Percentiles rank a stretch among this genome's conserved stretches.
Conservation (phyloP, 2,797 vertebrate species). For the Oophaga sylvatica region DNA sequence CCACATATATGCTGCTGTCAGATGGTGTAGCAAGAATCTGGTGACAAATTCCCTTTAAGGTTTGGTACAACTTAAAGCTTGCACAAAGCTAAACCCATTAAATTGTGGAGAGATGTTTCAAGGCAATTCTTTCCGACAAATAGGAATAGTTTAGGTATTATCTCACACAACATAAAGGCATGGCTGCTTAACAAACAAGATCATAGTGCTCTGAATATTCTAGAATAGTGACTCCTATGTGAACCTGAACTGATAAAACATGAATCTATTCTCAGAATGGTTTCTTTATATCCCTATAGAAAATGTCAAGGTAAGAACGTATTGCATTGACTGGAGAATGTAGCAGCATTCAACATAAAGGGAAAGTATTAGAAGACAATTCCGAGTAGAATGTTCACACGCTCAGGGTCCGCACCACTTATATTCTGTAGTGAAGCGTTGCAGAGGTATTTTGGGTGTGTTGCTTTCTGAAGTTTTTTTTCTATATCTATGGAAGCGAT, state of each 20-base stretch:
- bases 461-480: not conserved
- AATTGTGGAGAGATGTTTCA: not conserved
- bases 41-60: too few relatives aligned
- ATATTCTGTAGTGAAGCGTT: not conserved
- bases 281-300: not conserved
- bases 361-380: not conserved
- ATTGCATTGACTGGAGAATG: not conserved
- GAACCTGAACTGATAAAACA: not conserved
- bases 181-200: not conserved
- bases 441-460: not conserved
- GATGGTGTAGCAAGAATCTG: too few relatives aligned
- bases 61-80: not conserved
- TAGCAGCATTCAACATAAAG: not conserved
- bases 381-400: not conserved
- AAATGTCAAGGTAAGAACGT: not conserved
- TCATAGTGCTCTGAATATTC: not conserved
- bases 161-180: not conserved
- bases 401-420: not conserved
- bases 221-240: not conserved
- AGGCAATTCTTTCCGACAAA: not conserved
- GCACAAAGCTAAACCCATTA: too few relatives aligned
- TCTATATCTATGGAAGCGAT: not conserved
- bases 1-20: too few relatives aligned
- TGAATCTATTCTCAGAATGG: not conserved
- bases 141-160: not conserved